phyloP scores from a whole-genome alignment of 2,113 vertebrate species.

The Fulmarus glacialis region DNA sequence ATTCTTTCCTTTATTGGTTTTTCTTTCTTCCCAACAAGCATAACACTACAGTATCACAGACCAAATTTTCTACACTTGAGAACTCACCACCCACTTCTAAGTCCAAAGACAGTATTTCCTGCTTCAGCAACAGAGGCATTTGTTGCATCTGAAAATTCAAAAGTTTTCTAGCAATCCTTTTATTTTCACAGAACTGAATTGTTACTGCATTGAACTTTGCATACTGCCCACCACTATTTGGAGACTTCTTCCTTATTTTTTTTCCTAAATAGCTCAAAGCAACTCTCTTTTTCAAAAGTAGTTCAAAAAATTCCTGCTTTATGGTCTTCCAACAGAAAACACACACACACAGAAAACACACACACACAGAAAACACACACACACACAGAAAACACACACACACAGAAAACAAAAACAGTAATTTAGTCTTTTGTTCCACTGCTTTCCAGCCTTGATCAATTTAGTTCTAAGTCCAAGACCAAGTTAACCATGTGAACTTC shows the following conservation, averaged over 20 bases:
- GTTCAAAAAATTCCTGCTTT: background rate
- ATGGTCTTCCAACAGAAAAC: background rate
- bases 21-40: background rate
- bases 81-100: background rate
- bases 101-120: background rate
- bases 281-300: background rate
- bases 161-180: background rate
- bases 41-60: background rate
- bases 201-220: background rate
- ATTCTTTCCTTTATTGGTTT: constrained; percentile 71
- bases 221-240: background rate
- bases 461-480: background rate
- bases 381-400: no score
- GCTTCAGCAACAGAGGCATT: background rate
- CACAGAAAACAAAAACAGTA: background rate
- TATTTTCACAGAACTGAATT: background rate
- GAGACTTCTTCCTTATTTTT: background rate
- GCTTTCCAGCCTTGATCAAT: background rate
- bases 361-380: no score
- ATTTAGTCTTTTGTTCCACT: background rate
- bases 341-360: no score
- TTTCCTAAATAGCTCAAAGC: background rate
- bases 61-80: constrained; percentile 11
- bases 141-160: background rate
- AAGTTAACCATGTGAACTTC: background rate